Base-by-base conservation (phyloP, 2,888 invertebrate species). In the Cremastinae sp. region DNA sequence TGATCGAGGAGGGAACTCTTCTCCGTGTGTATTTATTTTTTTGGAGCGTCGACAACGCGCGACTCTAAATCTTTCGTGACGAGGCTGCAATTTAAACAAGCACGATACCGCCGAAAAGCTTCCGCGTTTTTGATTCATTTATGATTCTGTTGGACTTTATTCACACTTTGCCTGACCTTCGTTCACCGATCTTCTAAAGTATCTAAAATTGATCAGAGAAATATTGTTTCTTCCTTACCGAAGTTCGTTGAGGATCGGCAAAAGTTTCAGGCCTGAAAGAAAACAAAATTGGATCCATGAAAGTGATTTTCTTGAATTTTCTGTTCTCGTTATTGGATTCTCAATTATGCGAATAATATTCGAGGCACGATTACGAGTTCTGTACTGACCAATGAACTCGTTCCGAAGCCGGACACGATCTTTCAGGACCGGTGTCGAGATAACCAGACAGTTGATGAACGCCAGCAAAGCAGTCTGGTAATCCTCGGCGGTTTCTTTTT, bases 361-460 rank as follows among this genome's bases (percentile, higher is more conserved):
- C 9, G 41, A 41, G n/a, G n/a, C n/a, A n/a, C n/a, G n/a, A n/a
- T n/a, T n/a, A n/a, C n/a, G n/a, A 41, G 47, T 53, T 14, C 28
- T 53, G 71, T 5, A 88, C 93, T 93, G 90, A 97, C 98, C 98
- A 87, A 98, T 96, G 90, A 98, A 97, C 92, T 98, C 98, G 89
- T 97, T 97, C 84, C 98, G 93, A 80, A 98, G 94, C 81, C 96
- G 92, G 80, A 95, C 94, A 84, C 98, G 92, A 87, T 98, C 97
- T 81, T 96, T 95, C 79, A 97, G 92, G 74, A 95, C 93, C 54
- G 96, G 94, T 9, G 96, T 96, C 16, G 97, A 96, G 87, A 97
- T 96, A 90, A 98, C 96, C 89, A 98, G 94, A 90, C 98, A 98
- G 92, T 98, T 98, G 91, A 98, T 94, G 91, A 98, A 98, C 70